Percentiles rank a stretch among this genome's conserved stretches.
These are phyloP conservation scores for Ailurus styani DNA, from an alignment of 2,113 vertebrate genomes.

Conservation along the genomic window DNA sequence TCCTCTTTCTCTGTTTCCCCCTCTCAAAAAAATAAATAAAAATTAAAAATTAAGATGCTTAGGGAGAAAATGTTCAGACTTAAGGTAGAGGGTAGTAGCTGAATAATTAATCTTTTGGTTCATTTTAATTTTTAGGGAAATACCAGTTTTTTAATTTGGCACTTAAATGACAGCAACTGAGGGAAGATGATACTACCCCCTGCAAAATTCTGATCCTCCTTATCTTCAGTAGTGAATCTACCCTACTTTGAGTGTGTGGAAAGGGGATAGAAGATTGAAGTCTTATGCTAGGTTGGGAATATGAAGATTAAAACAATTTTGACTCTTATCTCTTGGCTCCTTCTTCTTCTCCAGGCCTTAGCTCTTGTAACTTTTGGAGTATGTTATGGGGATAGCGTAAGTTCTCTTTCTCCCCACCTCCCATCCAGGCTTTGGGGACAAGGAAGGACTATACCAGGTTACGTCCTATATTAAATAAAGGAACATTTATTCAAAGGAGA, in stretches of 20 bases:
- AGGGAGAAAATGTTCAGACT: not conserved
- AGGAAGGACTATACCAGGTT: not conserved
- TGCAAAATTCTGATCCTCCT: not conserved
- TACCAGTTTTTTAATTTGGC: not conserved
- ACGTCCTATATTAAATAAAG: not conserved
- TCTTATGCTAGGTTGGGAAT: not conserved
- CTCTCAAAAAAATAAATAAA: not conserved
- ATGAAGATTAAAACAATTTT: not conserved
- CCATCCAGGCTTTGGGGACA: too few relatives aligned
- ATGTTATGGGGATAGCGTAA: not conserved
- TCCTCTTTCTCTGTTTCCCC: not conserved
- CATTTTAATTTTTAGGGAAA: constrained; percentile 15
- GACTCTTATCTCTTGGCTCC: not conserved
- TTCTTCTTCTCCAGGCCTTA: not conserved
- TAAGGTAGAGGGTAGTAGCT: not conserved
- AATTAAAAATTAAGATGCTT: not conserved
- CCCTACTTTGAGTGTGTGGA: not conserved
- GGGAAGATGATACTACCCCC: not conserved
- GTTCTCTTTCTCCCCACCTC: not conserved
- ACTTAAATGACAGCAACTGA: not conserved
- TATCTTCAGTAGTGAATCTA: not conserved
- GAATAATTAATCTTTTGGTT: not conserved
- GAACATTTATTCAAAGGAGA: not conserved
- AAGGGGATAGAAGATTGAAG: not conserved
- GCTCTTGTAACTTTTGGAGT: not conserved